Conservation (phyloP, 2,888 invertebrate genomes). For the Frankliniella intonsa region DNA sequence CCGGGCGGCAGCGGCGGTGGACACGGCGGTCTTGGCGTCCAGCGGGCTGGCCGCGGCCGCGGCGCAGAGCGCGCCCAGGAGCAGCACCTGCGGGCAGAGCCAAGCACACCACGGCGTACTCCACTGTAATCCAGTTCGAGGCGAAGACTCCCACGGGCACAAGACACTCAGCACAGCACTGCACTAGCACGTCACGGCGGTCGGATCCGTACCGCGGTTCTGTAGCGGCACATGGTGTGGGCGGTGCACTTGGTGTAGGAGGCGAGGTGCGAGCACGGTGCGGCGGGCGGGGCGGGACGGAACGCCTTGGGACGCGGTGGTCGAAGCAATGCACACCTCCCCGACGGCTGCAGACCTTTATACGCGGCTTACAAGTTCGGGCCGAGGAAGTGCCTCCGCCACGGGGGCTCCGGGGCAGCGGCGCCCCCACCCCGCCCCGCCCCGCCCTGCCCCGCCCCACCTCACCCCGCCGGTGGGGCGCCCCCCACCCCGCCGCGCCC, state of each 20-base stretch:
- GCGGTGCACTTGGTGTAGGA: too few species aligned
- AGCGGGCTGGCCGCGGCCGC: not conserved
- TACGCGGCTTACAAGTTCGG: not conserved
- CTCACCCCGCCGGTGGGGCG: not conserved
- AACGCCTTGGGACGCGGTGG: not conserved
- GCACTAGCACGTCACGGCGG: too few species aligned
- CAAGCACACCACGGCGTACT: not conserved
- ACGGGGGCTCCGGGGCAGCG: not conserved
- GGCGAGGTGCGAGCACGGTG: too few species aligned
- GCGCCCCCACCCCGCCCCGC: not conserved
- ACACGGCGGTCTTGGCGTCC: not conserved
- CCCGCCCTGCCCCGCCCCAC: not conserved
- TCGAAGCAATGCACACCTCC: not conserved
- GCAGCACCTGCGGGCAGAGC: conserved; percentile 9
- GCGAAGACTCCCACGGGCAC: not conserved
- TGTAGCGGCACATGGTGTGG: too few species aligned
- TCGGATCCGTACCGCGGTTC: too few species aligned
- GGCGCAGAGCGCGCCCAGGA: not conserved
- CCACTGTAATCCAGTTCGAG: not conserved
- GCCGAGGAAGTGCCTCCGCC: not conserved
- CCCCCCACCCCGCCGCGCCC: not conserved
- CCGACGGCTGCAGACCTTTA: not conserved
- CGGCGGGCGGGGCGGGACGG: not conserved
- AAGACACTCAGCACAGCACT: not conserved
- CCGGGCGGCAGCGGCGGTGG: not conserved